Evolutionary conservation across 2,888 invertebrate genomes (phyloP).

Genomic region (Acanthacorydalis orientalis): DNA sequence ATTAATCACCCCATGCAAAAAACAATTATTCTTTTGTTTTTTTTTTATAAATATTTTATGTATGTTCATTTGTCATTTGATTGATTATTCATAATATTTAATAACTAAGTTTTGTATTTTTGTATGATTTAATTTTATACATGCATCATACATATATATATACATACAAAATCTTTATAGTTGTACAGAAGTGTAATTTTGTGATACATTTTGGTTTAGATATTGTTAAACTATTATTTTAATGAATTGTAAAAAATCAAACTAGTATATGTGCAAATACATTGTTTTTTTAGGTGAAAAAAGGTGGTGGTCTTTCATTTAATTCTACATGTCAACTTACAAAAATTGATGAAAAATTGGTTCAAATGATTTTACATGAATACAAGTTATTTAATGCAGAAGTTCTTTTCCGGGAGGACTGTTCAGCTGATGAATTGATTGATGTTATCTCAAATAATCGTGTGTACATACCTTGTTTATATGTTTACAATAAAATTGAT

Average conservation of each 20-base stretch:
- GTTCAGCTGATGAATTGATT: constrained; percentile 88
- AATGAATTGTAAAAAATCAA: not conserved
- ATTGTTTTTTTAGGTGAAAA: constrained; percentile 49
- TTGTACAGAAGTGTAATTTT: no score
- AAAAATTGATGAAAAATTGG: constrained; percentile 89
- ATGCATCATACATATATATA: no score
- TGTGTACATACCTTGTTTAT: constrained; percentile 91
- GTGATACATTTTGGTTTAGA: no score
- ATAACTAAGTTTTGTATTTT: no score
- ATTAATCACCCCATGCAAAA: no score
- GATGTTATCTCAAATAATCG: constrained; percentile 95
- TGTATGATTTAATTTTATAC: no score
- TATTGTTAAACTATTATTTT: constrained; percentile 1
- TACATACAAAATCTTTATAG: no score
- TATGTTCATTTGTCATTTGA: no score
- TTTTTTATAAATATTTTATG: no score
- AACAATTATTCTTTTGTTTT: no score
- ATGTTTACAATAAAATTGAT: constrained; percentile 99
- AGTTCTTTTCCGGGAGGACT: constrained; percentile 92
- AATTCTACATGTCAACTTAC: constrained; percentile 90
- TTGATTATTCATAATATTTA: no score
- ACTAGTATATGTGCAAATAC: no score
- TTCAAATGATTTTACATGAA: constrained; percentile 94
- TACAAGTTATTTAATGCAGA: constrained; percentile 96
- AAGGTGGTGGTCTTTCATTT: constrained; percentile 92